These are phyloP conservation scores for Boleophthalmus pectinirostris DNA, from an alignment of 2,113 vertebrate species.

Conservation along the genomic window DNA sequence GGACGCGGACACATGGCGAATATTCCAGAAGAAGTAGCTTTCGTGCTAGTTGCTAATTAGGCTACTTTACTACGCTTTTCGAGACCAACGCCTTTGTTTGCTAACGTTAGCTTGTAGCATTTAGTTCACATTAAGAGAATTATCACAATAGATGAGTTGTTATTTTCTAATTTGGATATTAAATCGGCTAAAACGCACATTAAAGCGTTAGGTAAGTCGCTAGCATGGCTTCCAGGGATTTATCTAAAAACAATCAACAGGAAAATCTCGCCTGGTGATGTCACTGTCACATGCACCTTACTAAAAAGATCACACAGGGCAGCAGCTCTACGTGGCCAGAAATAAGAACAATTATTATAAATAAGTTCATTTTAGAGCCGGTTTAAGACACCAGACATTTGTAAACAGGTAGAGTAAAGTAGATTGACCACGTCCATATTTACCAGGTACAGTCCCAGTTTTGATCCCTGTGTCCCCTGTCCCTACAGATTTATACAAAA, in stretches of 20 bases:
- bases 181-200: background rate
- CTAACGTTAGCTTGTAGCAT: conserved; percentile 55
- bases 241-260: background rate
- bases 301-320: background rate
- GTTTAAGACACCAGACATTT: background rate
- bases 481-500: too few relatives aligned
- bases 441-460: too few relatives aligned
- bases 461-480: too few relatives aligned
- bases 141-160: background rate
- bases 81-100: conserved; percentile 64
- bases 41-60: conserved; percentile 24
- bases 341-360: too few relatives aligned
- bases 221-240: background rate
- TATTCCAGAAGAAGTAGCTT: conserved; percentile 29
- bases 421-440: too few relatives aligned
- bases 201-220: background rate
- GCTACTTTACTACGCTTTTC: conserved; percentile 5
- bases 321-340: background rate
- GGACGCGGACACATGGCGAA: background rate
- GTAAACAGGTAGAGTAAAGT: too few relatives aligned
- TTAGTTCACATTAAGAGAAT: background rate
- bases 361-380: background rate
- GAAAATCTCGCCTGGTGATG: conserved; percentile 34
- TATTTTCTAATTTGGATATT: background rate
- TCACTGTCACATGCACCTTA: conserved; percentile 55